Conservation (phyloP, 1,140 invertebrate species). For the Mactra quadrangularis region DNA sequence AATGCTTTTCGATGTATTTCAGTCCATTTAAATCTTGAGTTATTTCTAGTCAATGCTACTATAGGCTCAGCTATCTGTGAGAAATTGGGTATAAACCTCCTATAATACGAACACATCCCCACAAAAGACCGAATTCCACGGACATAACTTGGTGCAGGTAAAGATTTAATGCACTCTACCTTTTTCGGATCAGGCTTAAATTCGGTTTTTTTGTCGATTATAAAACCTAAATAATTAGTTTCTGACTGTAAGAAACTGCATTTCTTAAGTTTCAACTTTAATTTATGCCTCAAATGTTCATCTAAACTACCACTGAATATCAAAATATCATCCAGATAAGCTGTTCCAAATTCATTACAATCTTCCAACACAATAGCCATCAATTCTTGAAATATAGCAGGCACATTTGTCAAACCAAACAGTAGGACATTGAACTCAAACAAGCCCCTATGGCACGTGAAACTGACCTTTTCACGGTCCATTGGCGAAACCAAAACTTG, state of each 20-base stretch:
- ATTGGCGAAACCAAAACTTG: background rate
- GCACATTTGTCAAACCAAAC: background rate
- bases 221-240: slow-evolving; percentile 45
- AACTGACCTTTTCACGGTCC: background rate
- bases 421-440: slow-evolving; percentile 10
- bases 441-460: slow-evolving; percentile 18
- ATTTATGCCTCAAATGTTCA: background rate
- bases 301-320: slow-evolving; percentile 1
- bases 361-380: slow-evolving; percentile 8
- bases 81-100: slow-evolving; percentile 82
- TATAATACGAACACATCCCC: slow-evolving; percentile 84
- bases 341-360: background rate
- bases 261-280: slow-evolving; percentile 23
- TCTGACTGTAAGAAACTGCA: slow-evolving; percentile 29
- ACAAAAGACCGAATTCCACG: slow-evolving; percentile 81
- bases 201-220: slow-evolving; percentile 5
- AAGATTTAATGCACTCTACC: slow-evolving; percentile 12
- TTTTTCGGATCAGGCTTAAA: slow-evolving; percentile 34
- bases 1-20: slow-evolving; percentile 65
- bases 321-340: slow-evolving; percentile 34
- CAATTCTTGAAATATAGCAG: slow-evolving; percentile 1
- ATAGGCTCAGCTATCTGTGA: slow-evolving; percentile 80
- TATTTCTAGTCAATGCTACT: slow-evolving; percentile 81
- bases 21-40: slow-evolving; percentile 72
- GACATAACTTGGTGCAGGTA: slow-evolving; percentile 1